Conservation (phyloP, 1,140 invertebrate genomes). For the Aphelinus certus region DNA sequence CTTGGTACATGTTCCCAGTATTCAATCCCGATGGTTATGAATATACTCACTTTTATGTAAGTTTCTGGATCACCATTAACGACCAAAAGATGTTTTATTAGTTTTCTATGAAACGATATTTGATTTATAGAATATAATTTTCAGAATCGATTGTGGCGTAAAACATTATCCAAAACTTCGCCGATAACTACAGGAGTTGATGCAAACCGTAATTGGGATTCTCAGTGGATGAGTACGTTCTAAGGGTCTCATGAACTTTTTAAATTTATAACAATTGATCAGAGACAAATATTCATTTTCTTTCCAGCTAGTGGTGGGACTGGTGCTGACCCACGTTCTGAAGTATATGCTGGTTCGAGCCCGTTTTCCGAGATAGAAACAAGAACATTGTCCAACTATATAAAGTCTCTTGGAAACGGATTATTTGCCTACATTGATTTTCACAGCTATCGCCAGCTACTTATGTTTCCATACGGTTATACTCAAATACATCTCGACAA, state of each 20-base stretch:
- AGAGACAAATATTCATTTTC: too few species aligned
- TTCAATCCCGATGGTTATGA: constrained; percentile 83
- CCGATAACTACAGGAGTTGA: constrained; percentile 67
- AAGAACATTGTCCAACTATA: constrained; percentile 67
- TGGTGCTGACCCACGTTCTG: constrained; percentile 54
- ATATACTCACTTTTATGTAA: constrained; percentile 72
- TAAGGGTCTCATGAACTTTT: constrained; percentile 39
- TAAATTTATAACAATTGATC: constrained; percentile 8
- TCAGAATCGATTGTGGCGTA: constrained; percentile 73
- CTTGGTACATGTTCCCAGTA: constrained; percentile 77
- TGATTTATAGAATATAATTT: not conserved
- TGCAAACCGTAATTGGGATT: constrained; percentile 79
- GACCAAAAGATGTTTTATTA: not conserved
- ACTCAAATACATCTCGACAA: constrained; percentile 68
- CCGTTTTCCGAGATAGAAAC: constrained; percentile 82
- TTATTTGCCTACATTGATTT: constrained; percentile 76
- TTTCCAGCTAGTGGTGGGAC: constrained; percentile 42
- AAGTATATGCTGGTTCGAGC: constrained; percentile 75
- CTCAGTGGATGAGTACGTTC: constrained; percentile 70
- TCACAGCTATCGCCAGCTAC: constrained; percentile 79
- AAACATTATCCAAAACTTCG: constrained; percentile 73
- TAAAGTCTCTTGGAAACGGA: constrained; percentile 64
- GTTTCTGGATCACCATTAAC: constrained; percentile 34
- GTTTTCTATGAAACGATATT: not conserved
- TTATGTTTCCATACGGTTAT: constrained; percentile 79